A percentile compares a stretch with the other conserved stretches of the same genome.
Evolutionary conservation across 2,888 invertebrate species (phyloP).

Genomic region (Pyrgus malvae): DNA sequence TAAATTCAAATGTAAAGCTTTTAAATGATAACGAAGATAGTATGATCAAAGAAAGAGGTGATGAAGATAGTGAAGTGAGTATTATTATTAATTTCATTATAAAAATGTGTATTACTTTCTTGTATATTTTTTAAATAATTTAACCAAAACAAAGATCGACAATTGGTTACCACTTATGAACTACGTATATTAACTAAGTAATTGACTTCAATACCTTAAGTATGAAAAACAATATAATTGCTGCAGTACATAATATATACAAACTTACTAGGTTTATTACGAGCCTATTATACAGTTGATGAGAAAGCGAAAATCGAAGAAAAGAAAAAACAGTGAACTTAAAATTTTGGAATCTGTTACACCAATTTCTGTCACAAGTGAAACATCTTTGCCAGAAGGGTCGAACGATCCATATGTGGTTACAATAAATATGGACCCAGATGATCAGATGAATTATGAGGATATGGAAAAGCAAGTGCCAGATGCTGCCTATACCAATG

Average conservation of each 20-base stretch:
- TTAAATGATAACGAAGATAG: neutral
- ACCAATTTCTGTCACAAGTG: neutral
- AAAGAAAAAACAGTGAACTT: neutral
- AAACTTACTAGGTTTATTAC: neutral
- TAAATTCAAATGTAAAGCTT: neutral
- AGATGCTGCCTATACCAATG: neutral
- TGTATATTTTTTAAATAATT: neutral
- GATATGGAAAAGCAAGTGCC: slow-evolving; percentile 1
- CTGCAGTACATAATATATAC: no score
- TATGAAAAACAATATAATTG: no score
- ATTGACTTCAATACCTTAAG: no score
- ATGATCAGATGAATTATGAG: neutral
- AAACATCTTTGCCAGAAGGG: neutral
- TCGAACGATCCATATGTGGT: neutral
- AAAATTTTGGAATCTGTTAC: neutral
- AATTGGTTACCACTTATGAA: no score
- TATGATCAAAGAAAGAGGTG: neutral
- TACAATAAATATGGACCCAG: neutral
- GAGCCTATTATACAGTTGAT: neutral
- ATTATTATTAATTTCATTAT: no score
- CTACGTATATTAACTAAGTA: no score
- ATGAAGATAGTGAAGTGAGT: neutral
- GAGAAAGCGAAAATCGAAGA: neutral
- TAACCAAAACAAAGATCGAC: no score
- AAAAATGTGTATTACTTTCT: no score